phyloP scores from a whole-genome alignment of 64 coral and sea anemone genomes.

The Dendronephthya gigantea region DNA sequence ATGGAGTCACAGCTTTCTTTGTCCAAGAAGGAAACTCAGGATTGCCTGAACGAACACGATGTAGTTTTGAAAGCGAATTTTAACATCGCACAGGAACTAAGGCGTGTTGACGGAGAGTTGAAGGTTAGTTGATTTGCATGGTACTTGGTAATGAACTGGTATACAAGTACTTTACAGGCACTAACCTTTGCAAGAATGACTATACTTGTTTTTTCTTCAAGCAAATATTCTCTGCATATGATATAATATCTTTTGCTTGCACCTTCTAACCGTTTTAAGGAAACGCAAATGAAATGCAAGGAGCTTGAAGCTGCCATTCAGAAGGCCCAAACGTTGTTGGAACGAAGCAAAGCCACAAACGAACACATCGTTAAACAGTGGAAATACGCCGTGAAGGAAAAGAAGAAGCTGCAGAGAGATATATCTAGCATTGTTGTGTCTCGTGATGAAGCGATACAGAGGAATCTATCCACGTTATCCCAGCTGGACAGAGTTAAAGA shows the following conservation, averaged over 20 bases:
- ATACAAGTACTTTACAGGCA: too few species aligned
- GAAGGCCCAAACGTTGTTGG: not conserved
- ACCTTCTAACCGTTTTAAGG: not conserved
- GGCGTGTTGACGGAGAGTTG: conserved; percentile 57
- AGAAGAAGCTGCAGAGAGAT: conserved; percentile 70
- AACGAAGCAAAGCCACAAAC: not conserved
- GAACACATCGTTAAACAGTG: conserved; percentile 91
- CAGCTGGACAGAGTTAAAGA: conserved; percentile 83
- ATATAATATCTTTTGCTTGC: too few species aligned
- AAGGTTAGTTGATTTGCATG: conserved; percentile 10
- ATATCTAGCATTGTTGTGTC: conserved; percentile 55
- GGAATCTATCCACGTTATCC: conserved; percentile 76
- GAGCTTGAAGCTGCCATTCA: conserved; percentile 48
- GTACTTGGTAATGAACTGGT: too few species aligned
- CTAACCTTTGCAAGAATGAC: too few species aligned
- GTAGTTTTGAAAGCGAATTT: conserved; percentile 41
- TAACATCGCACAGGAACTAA: conserved; percentile 31
- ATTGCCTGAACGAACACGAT: conserved; percentile 51
- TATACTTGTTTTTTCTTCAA: too few species aligned
- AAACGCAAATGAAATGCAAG: conserved; percentile 18
- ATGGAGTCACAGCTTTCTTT: conserved; percentile 54
- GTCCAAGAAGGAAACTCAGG: conserved; percentile 45
- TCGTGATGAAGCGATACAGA: conserved; percentile 84
- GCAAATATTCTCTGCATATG: too few species aligned
- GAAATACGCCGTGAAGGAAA: conserved; percentile 79